A percentile compares a stretch with the other conserved stretches of the same genome.
Conservation (phyloP, 2,888 invertebrate genomes). For the Anagyrus pseudococci region DNA sequence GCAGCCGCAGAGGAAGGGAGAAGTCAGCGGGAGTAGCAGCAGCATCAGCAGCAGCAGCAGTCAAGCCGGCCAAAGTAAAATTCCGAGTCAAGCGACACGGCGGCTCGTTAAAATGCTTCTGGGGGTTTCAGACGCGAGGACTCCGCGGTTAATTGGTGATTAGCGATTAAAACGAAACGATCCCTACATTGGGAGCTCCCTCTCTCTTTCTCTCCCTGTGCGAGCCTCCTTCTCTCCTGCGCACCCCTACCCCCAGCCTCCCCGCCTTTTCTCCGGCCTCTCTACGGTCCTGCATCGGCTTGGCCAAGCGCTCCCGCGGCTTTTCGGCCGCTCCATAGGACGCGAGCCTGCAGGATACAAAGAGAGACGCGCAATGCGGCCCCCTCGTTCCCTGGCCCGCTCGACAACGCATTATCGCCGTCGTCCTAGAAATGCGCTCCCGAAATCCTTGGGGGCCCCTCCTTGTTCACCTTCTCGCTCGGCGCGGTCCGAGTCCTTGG, state of each 20-base stretch:
- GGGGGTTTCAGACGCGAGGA: slow-evolving; percentile 59
- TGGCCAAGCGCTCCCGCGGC: slow-evolving; percentile 40
- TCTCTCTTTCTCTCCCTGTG: too few relatives aligned
- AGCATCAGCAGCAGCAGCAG: slow-evolving; percentile 24
- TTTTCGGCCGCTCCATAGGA: slow-evolving; percentile 34
- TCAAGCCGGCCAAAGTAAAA: slow-evolving; percentile 53
- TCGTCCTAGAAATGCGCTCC: slow-evolving; percentile 41
- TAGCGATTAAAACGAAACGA: slow-evolving; percentile 62
- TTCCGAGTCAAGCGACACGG: slow-evolving; percentile 59
- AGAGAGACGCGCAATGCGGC: slow-evolving; percentile 37
- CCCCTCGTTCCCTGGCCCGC: too few relatives aligned
- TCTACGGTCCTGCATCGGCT: too few relatives aligned
- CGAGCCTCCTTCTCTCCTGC: neutral
- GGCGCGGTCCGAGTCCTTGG: slow-evolving; percentile 7
- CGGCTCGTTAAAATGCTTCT: slow-evolving; percentile 63
- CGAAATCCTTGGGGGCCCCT: slow-evolving; percentile 34
- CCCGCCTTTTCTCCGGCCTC: too few relatives aligned
- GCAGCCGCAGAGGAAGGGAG: too few relatives aligned
- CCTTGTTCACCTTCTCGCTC: slow-evolving; percentile 35
- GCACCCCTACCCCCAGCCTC: neutral
- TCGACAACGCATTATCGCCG: slow-evolving; percentile 46
- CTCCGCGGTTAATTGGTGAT: slow-evolving; percentile 61
- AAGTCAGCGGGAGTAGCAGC: slow-evolving; percentile 32
- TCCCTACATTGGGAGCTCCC: slow-evolving; percentile 39
- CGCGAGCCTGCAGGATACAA: slow-evolving; percentile 37